Evolutionary conservation across 2,797 vertebrate species (phyloP).

Genomic region (Decapterus maruadsi): DNA sequence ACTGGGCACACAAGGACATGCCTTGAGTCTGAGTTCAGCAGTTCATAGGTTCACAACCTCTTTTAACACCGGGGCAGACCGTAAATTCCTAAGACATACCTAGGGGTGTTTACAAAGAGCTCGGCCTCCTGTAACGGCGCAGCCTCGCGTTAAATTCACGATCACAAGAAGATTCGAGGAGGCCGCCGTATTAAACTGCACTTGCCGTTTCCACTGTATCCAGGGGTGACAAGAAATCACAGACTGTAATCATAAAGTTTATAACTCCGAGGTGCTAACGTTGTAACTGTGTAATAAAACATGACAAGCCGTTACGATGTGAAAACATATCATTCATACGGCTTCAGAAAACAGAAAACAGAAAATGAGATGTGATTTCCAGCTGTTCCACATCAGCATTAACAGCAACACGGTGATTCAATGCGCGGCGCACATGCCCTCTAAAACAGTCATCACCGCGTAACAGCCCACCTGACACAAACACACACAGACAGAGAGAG

Average conservation of each 20-base stretch:
- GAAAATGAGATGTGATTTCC: conserved; percentile 14
- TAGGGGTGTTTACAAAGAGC: conserved; percentile 29
- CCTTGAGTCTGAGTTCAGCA: conserved; percentile 50
- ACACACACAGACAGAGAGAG: conserved; percentile 31
- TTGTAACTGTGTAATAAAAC: not conserved
- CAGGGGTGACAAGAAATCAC: not conserved
- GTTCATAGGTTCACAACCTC: conserved; percentile 71
- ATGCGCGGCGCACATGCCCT: conserved; percentile 26
- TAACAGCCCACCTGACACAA: not conserved
- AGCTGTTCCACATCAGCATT: conserved; percentile 45
- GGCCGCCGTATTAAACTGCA: not conserved
- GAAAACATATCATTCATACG: too few relatives aligned
- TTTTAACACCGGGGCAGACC: conserved; percentile 38
- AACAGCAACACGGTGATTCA: conserved; percentile 36
- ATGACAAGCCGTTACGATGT: not conserved
- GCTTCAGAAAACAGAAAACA: too few relatives aligned
- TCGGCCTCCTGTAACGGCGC: not conserved
- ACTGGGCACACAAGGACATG: conserved; percentile 55
- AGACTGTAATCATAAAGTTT: not conserved
- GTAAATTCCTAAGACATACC: conserved; percentile 67
- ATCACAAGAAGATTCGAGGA: not conserved
- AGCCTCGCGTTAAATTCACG: conserved; percentile 14
- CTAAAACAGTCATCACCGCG: conserved; percentile 1
- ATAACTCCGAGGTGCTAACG: not conserved
- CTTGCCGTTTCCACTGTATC: not conserved